Base-by-base conservation (phyloP, 2,113 vertebrate genomes). In the Potamarius usumacintae region DNA sequence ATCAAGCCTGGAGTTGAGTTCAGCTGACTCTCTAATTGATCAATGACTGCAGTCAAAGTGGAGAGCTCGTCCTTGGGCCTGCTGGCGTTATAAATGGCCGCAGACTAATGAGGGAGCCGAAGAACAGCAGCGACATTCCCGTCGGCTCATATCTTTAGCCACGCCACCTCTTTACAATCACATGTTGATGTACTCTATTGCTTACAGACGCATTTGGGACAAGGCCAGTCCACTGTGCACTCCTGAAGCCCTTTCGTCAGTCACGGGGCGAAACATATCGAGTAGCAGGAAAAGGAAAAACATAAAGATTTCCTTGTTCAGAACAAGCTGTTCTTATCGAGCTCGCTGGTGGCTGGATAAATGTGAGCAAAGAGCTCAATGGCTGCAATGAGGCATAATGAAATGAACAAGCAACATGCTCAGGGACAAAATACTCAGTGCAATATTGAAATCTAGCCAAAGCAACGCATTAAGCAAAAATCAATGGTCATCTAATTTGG, bases 401-500 rank as follows among this genome's bases (percentile, higher is more conserved):
- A 89, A 57, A 87, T 83, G 83, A 87, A 89, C 89, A 85, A 87
- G 82, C 84, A 87, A 86, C 85, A 85, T 87, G 89, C 89, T 89
- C 89, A 65, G 89, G 89, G 88, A 85, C 89, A 90, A 85, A 90
- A 90, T 89, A 83, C 79, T 63, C 82, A 63, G 78, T 63, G 18
- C 80, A 89, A 87, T 89, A 89, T 90, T 89, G 89, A 90, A 89
- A 90, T 93, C 92, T 92, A 91, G 94, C 94, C 94, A 93, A 94
- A 94, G 93, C 93, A 93, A 93, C 94, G 91, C 92, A 93, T 92
- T 93, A 92, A 92, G 92, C 93, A 92, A 91, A 88, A 93, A 93
- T 95, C 95, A 94, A 95, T 95, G 94, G 93, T 95, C 94, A 95
- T 94, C 94, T 93, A 93, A 95, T 95, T 93, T 95, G 93, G 93